Conservation (phyloP, 64 coral and sea anemone species). For the Trachythela sp. region DNA sequence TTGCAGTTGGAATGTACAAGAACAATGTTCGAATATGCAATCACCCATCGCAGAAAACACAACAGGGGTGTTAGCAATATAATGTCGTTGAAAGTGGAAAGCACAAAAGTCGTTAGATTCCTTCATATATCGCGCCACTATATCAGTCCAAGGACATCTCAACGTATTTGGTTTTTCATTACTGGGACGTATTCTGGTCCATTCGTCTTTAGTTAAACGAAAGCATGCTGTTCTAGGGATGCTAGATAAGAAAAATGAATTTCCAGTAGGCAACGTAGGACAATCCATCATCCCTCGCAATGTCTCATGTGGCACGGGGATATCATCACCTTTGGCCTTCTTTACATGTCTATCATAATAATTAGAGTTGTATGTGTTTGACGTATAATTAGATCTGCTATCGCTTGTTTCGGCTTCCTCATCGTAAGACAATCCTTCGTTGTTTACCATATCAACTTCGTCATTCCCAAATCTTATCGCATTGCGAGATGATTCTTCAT, state of each 20-base stretch:
- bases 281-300: not conserved
- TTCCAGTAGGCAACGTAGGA: not conserved
- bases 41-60: conserved; percentile 6
- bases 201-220: not conserved
- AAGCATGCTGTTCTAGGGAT: not conserved
- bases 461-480: not conserved
- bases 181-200: not conserved
- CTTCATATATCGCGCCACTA: not conserved
- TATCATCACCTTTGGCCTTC: not conserved
- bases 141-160: not conserved
- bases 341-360: not conserved
- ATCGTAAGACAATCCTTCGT: not conserved
- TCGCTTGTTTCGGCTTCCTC: not conserved
- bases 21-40: conserved; percentile 29
- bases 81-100: not conserved
- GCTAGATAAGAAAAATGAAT: not conserved
- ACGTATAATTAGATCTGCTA: not conserved
- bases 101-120: not conserved
- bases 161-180: not conserved
- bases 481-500: not conserved
- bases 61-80: not conserved
- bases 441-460: not conserved
- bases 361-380: not conserved
- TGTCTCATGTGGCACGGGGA: not conserved
- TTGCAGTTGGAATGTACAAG: conserved; percentile 12